These are phyloP conservation scores for Sternotherus odoratus DNA, from an alignment of 2,797 vertebrate species.

Conservation along the genomic window DNA sequence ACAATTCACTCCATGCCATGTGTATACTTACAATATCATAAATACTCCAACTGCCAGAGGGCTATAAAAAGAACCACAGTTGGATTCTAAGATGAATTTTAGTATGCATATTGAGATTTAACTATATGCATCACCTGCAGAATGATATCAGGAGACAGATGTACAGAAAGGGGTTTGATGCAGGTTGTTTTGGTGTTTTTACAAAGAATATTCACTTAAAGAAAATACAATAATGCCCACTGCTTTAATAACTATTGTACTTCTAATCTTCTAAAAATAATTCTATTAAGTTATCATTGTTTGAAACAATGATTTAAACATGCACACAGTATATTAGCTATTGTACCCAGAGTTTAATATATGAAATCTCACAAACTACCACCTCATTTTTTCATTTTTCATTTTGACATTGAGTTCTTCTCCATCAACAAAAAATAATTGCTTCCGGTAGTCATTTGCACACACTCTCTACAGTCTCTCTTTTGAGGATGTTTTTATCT, in stretches of 20 bases:
- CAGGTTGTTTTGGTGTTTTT: neutral
- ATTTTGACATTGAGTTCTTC: neutral
- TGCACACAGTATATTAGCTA: fast-evolving
- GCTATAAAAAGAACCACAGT: neutral
- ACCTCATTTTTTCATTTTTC: neutral
- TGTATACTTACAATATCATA: neutral
- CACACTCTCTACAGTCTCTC: neutral
- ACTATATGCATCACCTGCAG: fast-evolving
- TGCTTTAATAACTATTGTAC: neutral
- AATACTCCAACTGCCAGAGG: neutral
- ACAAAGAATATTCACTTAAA: neutral
- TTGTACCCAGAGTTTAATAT: fast-evolving
- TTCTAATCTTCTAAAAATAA: neutral
- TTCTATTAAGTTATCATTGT: neutral
- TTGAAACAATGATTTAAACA: neutral
- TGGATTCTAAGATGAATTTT: neutral
- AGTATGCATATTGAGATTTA: fast-evolving
- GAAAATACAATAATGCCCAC: neutral
- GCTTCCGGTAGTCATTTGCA: neutral
- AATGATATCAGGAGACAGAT: fast-evolving
- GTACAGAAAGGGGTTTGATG: neutral
- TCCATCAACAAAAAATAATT: conserved; percentile 7
- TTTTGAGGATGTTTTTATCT: neutral
- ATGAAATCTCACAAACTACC: neutral
- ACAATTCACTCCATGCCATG: conserved; percentile 13